These are phyloP conservation scores for Orientallactaga sibirica DNA, from an alignment of 2,797 vertebrate genomes.

Conservation along the genomic window DNA sequence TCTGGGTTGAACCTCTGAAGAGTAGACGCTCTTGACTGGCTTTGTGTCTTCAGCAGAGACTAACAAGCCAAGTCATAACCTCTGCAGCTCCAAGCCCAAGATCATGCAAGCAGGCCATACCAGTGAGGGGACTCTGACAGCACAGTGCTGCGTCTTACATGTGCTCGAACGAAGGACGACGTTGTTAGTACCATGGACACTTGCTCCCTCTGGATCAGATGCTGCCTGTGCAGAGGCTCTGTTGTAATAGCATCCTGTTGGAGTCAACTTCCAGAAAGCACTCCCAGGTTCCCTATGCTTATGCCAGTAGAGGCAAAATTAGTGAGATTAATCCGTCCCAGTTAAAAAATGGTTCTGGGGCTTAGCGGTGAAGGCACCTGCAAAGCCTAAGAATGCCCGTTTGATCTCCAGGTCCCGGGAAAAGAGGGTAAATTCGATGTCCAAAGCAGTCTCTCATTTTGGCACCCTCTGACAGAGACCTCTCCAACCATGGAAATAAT, in stretches of 20 bases:
- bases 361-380: too few species aligned
- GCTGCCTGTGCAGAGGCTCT: neutral
- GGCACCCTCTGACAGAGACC: neutral
- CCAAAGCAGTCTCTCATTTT: neutral
- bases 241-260: neutral
- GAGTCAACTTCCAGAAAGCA: neutral
- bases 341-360: neutral
- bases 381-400: too few species aligned
- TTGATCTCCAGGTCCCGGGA: neutral
- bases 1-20: neutral
- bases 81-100: neutral
- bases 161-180: neutral
- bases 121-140: neutral
- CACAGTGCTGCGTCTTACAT: neutral
- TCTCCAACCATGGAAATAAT: neutral
- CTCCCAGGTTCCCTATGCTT: neutral
- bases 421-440: neutral
- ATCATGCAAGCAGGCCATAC: neutral
- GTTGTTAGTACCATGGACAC: neutral
- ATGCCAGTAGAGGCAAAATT: neutral
- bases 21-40: neutral
- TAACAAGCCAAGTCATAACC: neutral
- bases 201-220: neutral
- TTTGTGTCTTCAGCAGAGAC: constrained; percentile 36
- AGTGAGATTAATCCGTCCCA: neutral